These are phyloP conservation scores for Psilopogon haemacephalus DNA, from an alignment of 2,113 vertebrate species.

Conservation along the genomic window DNA sequence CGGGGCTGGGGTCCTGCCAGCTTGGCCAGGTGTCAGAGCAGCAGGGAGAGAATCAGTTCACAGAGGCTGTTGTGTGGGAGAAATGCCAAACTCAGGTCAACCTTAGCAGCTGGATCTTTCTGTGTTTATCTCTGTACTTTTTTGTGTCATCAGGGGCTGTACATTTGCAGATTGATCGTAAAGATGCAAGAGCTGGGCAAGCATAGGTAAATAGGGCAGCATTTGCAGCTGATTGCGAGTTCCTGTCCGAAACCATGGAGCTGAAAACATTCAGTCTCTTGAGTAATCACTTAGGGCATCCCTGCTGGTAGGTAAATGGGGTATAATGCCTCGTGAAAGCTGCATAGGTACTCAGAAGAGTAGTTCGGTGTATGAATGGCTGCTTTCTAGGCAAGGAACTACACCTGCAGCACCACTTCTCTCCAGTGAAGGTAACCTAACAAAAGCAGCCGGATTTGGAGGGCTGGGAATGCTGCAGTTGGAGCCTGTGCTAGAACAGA, in stretches of 20 bases:
- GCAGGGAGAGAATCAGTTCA: background rate
- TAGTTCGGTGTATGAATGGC: background rate
- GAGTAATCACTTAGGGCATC: background rate
- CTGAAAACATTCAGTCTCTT: background rate
- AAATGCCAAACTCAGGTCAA: background rate
- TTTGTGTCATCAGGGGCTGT: background rate
- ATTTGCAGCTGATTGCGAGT: background rate
- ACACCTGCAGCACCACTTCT: background rate
- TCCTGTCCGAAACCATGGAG: background rate
- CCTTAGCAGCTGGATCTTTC: background rate
- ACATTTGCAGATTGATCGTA: background rate
- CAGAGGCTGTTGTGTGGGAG: fast-evolving
- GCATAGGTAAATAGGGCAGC: background rate
- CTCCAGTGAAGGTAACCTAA: background rate
- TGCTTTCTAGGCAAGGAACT: background rate
- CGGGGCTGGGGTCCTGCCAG: background rate
- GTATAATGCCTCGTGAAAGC: background rate
- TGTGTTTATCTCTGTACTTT: background rate
- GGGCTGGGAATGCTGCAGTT: background rate
- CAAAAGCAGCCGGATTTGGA: background rate
- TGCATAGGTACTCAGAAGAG: background rate
- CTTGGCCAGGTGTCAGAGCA: background rate
- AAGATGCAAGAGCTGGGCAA: background rate
- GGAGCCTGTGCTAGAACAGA: background rate
- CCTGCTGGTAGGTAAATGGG: background rate